Percentiles rank a stretch among this genome's conserved stretches.
phyloP scores from a whole-genome alignment of 2,113 vertebrate genomes.

The Cranoglanis bouderius region DNA sequence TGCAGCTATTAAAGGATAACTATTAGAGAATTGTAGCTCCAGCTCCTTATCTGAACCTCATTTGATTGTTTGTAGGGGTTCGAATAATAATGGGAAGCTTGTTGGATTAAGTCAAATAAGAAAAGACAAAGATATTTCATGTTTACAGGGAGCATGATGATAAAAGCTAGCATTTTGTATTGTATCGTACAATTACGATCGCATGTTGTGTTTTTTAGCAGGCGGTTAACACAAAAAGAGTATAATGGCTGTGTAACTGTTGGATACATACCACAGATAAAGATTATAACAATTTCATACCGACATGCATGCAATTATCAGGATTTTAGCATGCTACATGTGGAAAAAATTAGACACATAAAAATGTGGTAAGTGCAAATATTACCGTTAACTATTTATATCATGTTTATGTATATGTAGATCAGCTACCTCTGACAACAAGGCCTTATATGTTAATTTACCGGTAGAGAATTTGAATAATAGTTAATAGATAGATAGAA shows the following conservation, averaged over 20 bases:
- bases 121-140: constrained; percentile 26
- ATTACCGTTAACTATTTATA: not conserved
- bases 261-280: not conserved
- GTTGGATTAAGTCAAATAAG: constrained; percentile 48
- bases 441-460: not conserved
- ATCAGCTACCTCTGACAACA: not conserved
- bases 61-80: constrained; percentile 78
- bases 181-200: constrained; percentile 6
- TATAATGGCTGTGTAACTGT: not conserved
- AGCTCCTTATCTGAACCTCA: constrained; percentile 79
- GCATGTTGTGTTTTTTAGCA: constrained; percentile 9
- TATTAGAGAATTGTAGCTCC: constrained; percentile 90
- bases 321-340: not conserved
- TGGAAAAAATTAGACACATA: not conserved
- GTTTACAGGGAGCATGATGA: constrained; percentile 7
- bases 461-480: not conserved
- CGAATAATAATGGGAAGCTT: constrained; percentile 83
- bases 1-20: constrained; percentile 84
- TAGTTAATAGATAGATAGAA: not conserved
- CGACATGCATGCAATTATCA: not conserved
- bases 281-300: not conserved
- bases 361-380: not conserved
- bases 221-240: not conserved
- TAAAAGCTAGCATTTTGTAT: constrained; percentile 20
- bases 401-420: not conserved